A percentile compares a stretch with the other conserved stretches of the same genome.
These are phyloP conservation scores for Diadophis punctatus DNA, from an alignment of 2,113 vertebrate species.

Conservation along the genomic window DNA sequence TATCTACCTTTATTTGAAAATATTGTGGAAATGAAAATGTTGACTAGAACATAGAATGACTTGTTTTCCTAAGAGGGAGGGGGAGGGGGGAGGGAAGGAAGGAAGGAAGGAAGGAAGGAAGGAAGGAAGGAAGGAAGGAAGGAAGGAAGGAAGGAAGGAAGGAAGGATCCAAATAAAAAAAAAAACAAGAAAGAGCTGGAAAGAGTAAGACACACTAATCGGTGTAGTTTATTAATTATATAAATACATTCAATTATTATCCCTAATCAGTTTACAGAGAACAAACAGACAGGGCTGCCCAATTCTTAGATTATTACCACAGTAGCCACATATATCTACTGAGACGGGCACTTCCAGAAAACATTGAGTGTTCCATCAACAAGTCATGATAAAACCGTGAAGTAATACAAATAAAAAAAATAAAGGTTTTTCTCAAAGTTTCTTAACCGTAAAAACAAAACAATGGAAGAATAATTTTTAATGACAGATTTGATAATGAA, in stretches of 20 bases:
- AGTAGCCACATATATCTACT: not conserved
- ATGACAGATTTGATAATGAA: not conserved
- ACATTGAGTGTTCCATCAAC: not conserved
- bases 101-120: too few relatives aligned
- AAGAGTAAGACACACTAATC: not conserved
- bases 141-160: too few relatives aligned
- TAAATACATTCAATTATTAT: not conserved
- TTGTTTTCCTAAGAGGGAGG: not conserved
- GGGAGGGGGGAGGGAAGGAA: too few relatives aligned
- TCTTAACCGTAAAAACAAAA: not conserved
- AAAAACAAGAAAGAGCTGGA: not conserved
- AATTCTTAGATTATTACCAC: not conserved
- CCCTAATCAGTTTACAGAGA: not conserved
- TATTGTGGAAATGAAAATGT: not conserved
- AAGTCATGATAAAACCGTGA: not conserved
- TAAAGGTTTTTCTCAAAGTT: not conserved
- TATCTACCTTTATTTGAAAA: not conserved
- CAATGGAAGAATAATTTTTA: not conserved
- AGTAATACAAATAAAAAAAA: not conserved
- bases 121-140: too few relatives aligned
- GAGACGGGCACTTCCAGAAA: not conserved
- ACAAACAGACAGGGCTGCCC: not conserved
- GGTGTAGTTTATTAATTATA: not conserved
- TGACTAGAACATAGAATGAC: not conserved
- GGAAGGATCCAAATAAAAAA: not conserved